Percentiles rank a stretch among this genome's conserved stretches.
These are phyloP conservation scores for Himalopsyche phryganea DNA, from an alignment of 1,140 invertebrate species.

Conservation along the genomic window DNA sequence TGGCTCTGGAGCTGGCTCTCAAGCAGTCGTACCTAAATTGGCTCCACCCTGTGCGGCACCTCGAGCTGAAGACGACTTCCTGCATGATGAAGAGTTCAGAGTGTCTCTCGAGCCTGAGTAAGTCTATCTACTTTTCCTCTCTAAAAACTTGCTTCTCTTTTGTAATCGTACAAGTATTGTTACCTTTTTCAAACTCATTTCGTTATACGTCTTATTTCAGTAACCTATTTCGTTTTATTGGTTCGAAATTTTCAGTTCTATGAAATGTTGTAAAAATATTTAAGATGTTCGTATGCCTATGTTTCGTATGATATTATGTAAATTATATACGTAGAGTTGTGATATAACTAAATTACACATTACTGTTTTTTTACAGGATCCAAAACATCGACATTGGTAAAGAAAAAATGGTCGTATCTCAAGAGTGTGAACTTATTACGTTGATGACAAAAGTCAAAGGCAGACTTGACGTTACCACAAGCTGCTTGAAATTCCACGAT, in stretches of 20 bases:
- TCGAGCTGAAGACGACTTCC: constrained; percentile 32
- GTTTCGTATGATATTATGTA: too few relatives aligned
- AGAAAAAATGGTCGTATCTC: constrained; percentile 59
- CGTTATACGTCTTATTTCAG: too few relatives aligned
- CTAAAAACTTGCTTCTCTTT: too few relatives aligned
- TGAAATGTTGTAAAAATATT: too few relatives aligned
- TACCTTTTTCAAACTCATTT: too few relatives aligned
- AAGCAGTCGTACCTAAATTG: neutral
- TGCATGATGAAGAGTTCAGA: constrained; percentile 37
- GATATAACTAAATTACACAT: too few relatives aligned
- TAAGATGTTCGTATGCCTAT: too few relatives aligned
- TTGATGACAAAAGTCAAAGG: constrained; percentile 63
- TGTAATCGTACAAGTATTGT: too few relatives aligned
- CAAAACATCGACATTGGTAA: constrained; percentile 26
- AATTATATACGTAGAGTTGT: too few relatives aligned
- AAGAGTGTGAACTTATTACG: constrained; percentile 64
- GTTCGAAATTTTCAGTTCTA: too few relatives aligned
- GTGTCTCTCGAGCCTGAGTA: constrained; percentile 35
- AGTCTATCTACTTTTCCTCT: constrained; percentile 12
- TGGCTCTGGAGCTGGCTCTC: neutral
- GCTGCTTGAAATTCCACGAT: constrained; percentile 62
- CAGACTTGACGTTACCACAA: constrained; percentile 62
- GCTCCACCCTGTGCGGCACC: constrained; percentile 3
- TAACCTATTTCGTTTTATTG: too few relatives aligned
- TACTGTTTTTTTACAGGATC: constrained; percentile 27